These are phyloP conservation scores for Chrysodeixis includens DNA, from an alignment of 2,888 invertebrate genomes.

Conservation along the genomic window DNA sequence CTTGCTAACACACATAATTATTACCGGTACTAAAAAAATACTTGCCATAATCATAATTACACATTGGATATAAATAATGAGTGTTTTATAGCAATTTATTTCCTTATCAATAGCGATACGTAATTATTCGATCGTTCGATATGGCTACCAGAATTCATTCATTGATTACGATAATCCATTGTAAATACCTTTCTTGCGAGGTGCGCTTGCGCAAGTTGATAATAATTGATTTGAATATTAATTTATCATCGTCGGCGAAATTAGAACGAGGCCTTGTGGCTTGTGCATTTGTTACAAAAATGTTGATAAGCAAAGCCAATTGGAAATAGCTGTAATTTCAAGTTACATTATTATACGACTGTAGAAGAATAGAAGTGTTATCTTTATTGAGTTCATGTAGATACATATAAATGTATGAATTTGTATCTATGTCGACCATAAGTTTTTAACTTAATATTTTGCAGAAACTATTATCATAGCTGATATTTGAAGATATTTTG, in stretches of 20 bases:
- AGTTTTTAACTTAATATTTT: too few species aligned
- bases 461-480: too few species aligned
- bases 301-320: slow-evolving; percentile 41
- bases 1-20: background rate
- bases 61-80: background rate
- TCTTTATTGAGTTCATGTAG: too few species aligned
- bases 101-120: slow-evolving; percentile 5
- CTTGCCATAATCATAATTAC: background rate
- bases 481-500: too few species aligned
- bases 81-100: background rate
- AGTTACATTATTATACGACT: background rate
- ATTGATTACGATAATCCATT: slow-evolving; percentile 25
- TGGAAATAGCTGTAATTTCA: background rate
- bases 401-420: too few species aligned
- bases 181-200: slow-evolving; percentile 23
- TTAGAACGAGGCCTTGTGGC: slow-evolving; percentile 39
- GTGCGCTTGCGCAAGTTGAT: slow-evolving; percentile 27
- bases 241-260: slow-evolving; percentile 32
- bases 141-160: slow-evolving; percentile 15
- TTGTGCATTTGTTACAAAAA: slow-evolving; percentile 35
- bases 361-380: too few species aligned
- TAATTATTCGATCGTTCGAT: slow-evolving; percentile 8
- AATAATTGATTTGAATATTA: slow-evolving; percentile 20
- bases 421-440: too few species aligned
- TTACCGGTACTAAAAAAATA: background rate